These are phyloP conservation scores for Amphibalanus amphitrite DNA, from an alignment of 1,140 invertebrate genomes.

Conservation along the genomic window DNA sequence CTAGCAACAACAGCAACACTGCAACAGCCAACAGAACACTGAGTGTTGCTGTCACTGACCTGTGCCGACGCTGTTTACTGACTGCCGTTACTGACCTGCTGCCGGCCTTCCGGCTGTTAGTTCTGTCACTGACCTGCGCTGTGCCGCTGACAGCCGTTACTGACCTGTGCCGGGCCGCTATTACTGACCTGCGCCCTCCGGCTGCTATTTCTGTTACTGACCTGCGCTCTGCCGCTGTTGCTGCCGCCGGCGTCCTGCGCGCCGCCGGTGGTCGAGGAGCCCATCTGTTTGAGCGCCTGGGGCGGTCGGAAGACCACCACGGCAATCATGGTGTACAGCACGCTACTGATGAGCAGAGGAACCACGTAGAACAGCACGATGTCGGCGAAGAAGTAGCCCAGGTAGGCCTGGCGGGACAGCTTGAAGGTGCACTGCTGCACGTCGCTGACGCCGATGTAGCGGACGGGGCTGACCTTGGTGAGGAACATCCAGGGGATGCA, in stretches of 20 bases:
- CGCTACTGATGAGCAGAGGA: slow-evolving; percentile 35
- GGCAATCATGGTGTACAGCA: slow-evolving; percentile 39
- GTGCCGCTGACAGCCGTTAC: too few relatives aligned
- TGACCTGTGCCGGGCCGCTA: too few relatives aligned
- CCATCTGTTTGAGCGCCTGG: slow-evolving; percentile 18
- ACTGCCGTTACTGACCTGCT: too few relatives aligned
- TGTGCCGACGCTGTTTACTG: too few relatives aligned
- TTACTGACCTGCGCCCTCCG: too few relatives aligned
- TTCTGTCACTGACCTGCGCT: too few relatives aligned
- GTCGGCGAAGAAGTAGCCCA: slow-evolving; percentile 38
- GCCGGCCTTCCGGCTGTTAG: too few relatives aligned
- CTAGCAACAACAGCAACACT: too few relatives aligned
- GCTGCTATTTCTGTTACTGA: background rate
- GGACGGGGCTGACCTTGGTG: slow-evolving; percentile 25
- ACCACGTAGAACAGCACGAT: slow-evolving; percentile 41
- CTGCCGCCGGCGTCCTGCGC: background rate
- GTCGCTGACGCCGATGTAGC: slow-evolving; percentile 26
- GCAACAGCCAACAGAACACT: too few relatives aligned
- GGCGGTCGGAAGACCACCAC: slow-evolving; percentile 31
- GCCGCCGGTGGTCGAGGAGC: slow-evolving; percentile 33
- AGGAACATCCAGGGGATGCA: slow-evolving; percentile 36
- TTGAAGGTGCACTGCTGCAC: slow-evolving; percentile 33
- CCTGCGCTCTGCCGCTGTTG: background rate
- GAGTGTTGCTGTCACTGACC: too few relatives aligned
- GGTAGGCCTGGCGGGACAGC: slow-evolving; percentile 32